Base-by-base conservation (phyloP, 37 sponge, comb jelly and placozoan genomes). In the Tethya wilhelma region DNA sequence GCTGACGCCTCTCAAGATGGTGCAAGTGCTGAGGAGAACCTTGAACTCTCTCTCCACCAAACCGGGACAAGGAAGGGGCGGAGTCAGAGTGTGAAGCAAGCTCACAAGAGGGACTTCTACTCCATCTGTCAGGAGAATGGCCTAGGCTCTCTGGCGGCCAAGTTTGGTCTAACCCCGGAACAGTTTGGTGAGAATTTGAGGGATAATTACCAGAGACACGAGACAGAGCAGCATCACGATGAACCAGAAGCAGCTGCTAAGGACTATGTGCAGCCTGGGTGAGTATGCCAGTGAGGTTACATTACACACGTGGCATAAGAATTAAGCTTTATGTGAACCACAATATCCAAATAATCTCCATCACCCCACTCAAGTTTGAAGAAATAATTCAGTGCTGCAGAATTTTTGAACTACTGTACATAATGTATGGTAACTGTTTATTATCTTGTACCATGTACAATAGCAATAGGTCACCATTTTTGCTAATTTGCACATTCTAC, bases 111-210 rank as follows among this genome's bases (percentile, higher is more conserved):
- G 28, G 84, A 86, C 58, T 92, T 78, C 81, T 97, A 92, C 64
- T 63, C 88, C 29, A 67, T 90, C 38, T 97, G 98, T 78, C 76
- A 87, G 59, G 91, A 97, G 73, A 84, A 74, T 57, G 90, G 92
- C 0, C 74, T 97, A 29, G 82, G 84, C 28, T 73, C 80, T n/a
- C 84, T 97, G 19, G 95, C 91, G 9, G 84, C 83, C 26, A 82
- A 90, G 79, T 97, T 95, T 87, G 98, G 98, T 8, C 83, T 97
- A 26, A 93, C 91, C 0, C 73, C 98, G 3, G 93, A 90, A 40
- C 90, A 95, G 86, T 94, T 94, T 83, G 97, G 94, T 8, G 94
- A 93, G 81, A 97, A 97, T 73, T 62, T 97, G 56, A 69, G 92
- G 17, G 94, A 97, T 64, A 77, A 80, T 38, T 97, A 97, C 71